These are phyloP conservation scores for Eutolmus rufibarbis DNA, from an alignment of 2,888 invertebrate genomes.

Conservation along the genomic window DNA sequence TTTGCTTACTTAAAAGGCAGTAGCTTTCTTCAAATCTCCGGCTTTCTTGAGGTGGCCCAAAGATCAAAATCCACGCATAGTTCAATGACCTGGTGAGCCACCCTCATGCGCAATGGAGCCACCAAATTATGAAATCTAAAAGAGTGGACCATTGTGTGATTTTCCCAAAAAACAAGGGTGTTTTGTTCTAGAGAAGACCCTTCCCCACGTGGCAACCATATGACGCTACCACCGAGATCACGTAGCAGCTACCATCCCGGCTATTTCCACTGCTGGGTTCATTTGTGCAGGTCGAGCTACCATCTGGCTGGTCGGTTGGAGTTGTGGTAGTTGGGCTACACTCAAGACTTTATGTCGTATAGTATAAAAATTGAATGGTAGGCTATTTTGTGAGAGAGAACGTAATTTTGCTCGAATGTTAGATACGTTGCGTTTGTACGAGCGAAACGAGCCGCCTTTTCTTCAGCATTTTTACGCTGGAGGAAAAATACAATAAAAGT, in stretches of 20 bases:
- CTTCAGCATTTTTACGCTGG: neutral
- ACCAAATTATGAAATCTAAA: neutral
- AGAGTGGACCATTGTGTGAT: neutral
- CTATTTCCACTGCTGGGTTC: neutral
- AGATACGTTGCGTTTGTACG: neutral
- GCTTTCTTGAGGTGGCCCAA: neutral
- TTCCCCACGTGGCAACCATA: conserved; percentile 26
- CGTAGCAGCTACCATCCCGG: conserved; percentile 1
- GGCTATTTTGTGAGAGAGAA: neutral
- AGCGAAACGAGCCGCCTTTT: neutral
- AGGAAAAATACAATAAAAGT: conserved; percentile 24
- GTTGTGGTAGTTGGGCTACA: neutral
- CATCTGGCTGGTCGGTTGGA: neutral
- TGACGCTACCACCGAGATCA: neutral
- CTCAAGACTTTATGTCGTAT: neutral
- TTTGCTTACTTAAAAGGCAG: neutral
- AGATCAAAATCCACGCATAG: neutral
- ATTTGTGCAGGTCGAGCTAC: neutral
- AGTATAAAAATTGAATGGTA: neutral
- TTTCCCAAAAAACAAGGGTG: neutral
- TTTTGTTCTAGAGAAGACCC: neutral
- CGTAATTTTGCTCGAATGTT: neutral
- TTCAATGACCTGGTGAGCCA: neutral
- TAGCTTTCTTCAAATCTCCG: neutral
- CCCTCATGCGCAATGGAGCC: neutral